These are phyloP conservation scores for Brenthis hecate DNA, from an alignment of 2,888 invertebrate species.

Conservation along the genomic window DNA sequence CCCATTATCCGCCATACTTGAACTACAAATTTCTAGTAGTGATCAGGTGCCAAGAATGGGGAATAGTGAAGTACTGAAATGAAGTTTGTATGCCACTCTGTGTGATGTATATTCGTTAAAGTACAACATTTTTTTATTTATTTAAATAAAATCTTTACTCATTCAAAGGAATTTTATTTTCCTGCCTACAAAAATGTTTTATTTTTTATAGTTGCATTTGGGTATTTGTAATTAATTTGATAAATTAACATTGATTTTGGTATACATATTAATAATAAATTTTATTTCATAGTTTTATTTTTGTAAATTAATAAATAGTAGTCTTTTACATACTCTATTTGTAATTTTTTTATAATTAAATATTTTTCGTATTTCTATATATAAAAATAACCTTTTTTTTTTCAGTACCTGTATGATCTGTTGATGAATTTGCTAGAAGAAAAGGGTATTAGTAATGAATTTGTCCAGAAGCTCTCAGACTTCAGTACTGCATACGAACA, in stretches of 20 bases:
- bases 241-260: too few species aligned
- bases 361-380: background rate
- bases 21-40: slow-evolving; percentile 67
- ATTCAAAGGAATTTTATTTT: too few species aligned
- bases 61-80: slow-evolving; percentile 61
- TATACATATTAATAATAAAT: too few species aligned
- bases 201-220: too few species aligned
- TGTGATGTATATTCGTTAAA: slow-evolving; percentile 60
- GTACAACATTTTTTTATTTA: slow-evolving; percentile 55
- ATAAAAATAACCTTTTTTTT: slow-evolving; percentile 5
- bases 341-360: background rate
- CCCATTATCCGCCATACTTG: slow-evolving; percentile 79
- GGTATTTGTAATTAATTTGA: too few species aligned
- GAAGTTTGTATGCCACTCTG: slow-evolving; percentile 60
- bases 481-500: slow-evolving; percentile 97
- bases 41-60: slow-evolving; percentile 71
- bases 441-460: slow-evolving; percentile 96
- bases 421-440: slow-evolving; percentile 98
- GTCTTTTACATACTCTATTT: background rate
- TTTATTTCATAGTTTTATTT: too few species aligned
- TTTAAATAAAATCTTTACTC: background rate
- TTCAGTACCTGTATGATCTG: slow-evolving; percentile 95
- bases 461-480: slow-evolving; percentile 93
- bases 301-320: too few species aligned
- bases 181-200: too few species aligned